Evolutionary conservation across 2,113 vertebrate genomes (phyloP).

Genomic region (Coracopsis vasa): DNA sequence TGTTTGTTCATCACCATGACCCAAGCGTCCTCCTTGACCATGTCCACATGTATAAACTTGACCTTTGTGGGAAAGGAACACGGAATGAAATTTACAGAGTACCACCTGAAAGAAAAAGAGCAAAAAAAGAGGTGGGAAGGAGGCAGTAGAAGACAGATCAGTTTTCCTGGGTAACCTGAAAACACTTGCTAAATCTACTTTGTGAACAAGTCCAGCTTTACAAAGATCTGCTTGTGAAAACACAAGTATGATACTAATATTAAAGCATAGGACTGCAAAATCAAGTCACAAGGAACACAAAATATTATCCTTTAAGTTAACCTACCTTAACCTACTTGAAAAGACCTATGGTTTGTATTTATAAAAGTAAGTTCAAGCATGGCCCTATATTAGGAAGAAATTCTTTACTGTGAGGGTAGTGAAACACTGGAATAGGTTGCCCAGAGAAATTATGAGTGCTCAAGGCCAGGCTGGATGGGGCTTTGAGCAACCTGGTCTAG

Average conservation of each 20-base stretch:
- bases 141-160: background rate
- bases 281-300: background rate
- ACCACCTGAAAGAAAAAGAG: constrained; percentile 81
- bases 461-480: too few species aligned
- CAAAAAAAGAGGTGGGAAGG: background rate
- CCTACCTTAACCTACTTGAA: background rate
- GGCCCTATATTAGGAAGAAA: background rate
- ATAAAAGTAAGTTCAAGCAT: background rate
- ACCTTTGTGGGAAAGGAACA: constrained; percentile 96
- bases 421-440: too few species aligned
- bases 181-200: background rate
- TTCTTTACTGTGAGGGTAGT: too few species aligned
- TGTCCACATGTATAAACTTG: constrained; percentile 96
- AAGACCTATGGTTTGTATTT: background rate
- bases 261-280: background rate
- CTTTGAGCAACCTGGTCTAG: too few species aligned
- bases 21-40: constrained; percentile 95
- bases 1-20: constrained; percentile 95
- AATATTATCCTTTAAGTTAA: background rate
- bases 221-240: background rate
- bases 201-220: background rate
- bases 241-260: background rate
- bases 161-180: background rate
- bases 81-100: constrained; percentile 95
- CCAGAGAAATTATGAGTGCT: too few species aligned